Base-by-base conservation (phyloP, 2,113 vertebrate genomes). In the Amblyornis subalaris region DNA sequence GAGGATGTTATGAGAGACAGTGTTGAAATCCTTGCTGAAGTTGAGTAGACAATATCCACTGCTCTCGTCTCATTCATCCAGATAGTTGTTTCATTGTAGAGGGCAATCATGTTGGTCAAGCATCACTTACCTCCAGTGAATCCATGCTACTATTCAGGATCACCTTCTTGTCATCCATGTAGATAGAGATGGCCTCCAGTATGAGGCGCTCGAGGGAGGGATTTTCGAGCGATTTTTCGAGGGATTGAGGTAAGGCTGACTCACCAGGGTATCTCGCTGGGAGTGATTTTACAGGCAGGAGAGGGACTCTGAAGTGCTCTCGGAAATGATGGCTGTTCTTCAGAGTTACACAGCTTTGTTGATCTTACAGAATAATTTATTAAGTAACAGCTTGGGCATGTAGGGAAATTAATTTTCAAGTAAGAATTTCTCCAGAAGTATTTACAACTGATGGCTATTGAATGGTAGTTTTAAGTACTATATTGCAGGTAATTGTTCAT, bases 121-220 rank as follows among this genome's bases (percentile, higher is more conserved):
- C 15, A 25, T 29, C 20, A 14, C 15, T 44, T 62, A 14, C 8
- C 14, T 33, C 26, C 19, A 38, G 38, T 29, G 24, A 45, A 45
- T 20, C 28, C 29, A 11, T 54, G 55, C 15, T 47, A 21, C 15
- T 70, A 3, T 25, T 48, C 21, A 14, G 25, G 29, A 31, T 71
- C 65, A 47, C 8, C 24, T 40, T 8, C 28, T 18, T 55, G 35
- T 42, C 20, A n/a, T 48, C 25, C 25, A 18, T 22, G 24, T 10
- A n/a, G 15, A 12, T 1, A 53, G 29, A 55, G 21, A 64, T 22
- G 25, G 50, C 25, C 11, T 71, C 50, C 66, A 64, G 11, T 35
- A 12, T 12, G 7, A 72, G 25, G 21, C 18, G 35, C 0, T 0
- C 28, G 20, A 35, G n/a, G n/a, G n/a, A n/a, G n/a, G n/a, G n/a